Conservation (phyloP, 1,140 invertebrate species). For the Paramacrobiotus metropolitanus region DNA sequence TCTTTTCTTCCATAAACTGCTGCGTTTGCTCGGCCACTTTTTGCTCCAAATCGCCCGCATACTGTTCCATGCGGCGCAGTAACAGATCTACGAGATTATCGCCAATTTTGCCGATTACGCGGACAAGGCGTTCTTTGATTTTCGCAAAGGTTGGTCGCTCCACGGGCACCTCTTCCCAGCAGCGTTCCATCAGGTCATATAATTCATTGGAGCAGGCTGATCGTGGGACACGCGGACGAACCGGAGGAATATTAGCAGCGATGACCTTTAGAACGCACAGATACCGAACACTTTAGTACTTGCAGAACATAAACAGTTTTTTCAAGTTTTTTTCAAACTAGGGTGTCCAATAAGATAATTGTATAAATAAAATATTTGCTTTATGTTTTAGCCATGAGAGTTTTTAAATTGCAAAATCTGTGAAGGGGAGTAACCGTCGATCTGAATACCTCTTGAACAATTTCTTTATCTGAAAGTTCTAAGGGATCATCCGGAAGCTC, state of each 20-base stretch:
- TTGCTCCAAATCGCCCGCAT: constrained; percentile 58
- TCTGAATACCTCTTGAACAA: neutral
- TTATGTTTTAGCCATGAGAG: too few relatives aligned
- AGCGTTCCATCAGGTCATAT: constrained; percentile 1
- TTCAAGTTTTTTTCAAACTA: too few relatives aligned
- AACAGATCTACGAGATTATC: constrained; percentile 56
- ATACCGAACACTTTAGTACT: too few relatives aligned
- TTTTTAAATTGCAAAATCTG: too few relatives aligned
- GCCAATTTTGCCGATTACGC: neutral
- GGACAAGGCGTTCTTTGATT: constrained; percentile 44
- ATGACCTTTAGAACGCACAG: neutral
- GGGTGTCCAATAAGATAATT: too few relatives aligned
- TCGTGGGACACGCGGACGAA: neutral
- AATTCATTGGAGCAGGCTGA: neutral
- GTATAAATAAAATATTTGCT: too few relatives aligned
- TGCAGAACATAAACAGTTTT: too few relatives aligned
- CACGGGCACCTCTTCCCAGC: constrained; percentile 26
- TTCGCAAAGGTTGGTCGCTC: constrained; percentile 57
- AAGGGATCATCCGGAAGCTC: neutral
- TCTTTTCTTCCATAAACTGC: constrained; percentile 54
- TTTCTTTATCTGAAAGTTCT: neutral
- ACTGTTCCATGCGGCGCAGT: constrained; percentile 57
- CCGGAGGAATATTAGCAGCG: neutral
- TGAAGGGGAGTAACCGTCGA: too few relatives aligned
- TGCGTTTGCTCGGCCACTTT: constrained; percentile 62